These are phyloP conservation scores for Falco rusticolus DNA, from an alignment of 2,797 vertebrate species.

Conservation along the genomic window DNA sequence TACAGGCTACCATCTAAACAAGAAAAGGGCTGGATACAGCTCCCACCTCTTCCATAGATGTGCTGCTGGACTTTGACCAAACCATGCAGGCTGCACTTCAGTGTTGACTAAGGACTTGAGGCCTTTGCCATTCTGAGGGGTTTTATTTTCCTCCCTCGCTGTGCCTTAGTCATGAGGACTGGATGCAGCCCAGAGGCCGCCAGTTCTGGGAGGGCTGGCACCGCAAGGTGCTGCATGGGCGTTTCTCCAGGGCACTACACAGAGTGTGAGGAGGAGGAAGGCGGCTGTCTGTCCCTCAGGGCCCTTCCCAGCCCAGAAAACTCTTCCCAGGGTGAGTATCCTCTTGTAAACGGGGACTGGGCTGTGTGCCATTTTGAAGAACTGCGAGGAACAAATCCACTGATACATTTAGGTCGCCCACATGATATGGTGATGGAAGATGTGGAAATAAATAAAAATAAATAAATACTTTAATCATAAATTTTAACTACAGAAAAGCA, in stretches of 20 bases:
- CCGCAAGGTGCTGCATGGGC: neutral
- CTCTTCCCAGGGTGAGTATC: neutral
- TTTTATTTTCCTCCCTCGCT: neutral
- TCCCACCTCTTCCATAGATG: conserved; percentile 21
- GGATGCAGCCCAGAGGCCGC: neutral
- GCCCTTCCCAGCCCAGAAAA: neutral
- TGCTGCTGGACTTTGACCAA: conserved; percentile 33
- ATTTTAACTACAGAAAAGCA: neutral
- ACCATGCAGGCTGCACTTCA: neutral
- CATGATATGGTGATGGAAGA: neutral
- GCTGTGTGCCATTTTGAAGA: neutral
- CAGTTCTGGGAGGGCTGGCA: neutral
- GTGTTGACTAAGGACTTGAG: neutral
- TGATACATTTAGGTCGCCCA: fast-evolving
- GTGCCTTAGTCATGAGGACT: neutral
- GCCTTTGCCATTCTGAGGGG: neutral
- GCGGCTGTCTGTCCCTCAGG: neutral
- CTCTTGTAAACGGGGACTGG: neutral
- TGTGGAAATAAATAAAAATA: neutral
- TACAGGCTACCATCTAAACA: neutral
- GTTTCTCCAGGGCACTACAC: neutral
- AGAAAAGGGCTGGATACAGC: neutral
- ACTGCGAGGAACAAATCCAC: neutral
- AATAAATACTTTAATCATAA: neutral
- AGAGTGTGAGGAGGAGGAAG: neutral